Base-by-base conservation (phyloP, 2,888 invertebrate species). In the Nasonia oneida region DNA sequence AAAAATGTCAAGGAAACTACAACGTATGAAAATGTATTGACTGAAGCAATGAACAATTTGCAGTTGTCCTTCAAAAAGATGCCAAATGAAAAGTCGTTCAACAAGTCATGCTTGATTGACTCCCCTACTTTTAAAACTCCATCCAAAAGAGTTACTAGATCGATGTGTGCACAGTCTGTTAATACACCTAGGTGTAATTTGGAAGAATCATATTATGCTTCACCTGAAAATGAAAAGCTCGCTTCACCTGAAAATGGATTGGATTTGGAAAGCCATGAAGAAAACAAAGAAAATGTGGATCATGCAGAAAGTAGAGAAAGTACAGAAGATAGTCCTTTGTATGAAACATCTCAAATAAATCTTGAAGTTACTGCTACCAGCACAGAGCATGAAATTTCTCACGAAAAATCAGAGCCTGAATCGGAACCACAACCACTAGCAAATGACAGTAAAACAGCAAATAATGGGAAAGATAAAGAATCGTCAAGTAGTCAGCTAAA, bases 21-120 rank as follows among this genome's bases (percentile, higher is more conserved):
- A 15, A 90, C 90, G 4, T 89, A 90, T 8, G 89, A 90, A 5
- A 87, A 90, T 57, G 85, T 90, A 33, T 85, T 91, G 0, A 83
- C 73, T 1, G 89, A 90, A 70, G 90, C 90, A 15, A 88, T 89
- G 85, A 87, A 53, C 8, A 88, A 88, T n/a, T 87, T 91, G 15
- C 88, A 91, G 18, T 67, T 90, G 14, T 89, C 89, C 14, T 33
- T 85, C 12, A 87, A 86, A 61, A 87, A 85, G 50, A 78, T 67
- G 33, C 42, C 57, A n/a, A 33, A 76, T 47, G 84, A 84, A 15
- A 87, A 87, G 47, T 84, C 82, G 74, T 37, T 83, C n/a, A 75
- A 83, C 86, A 86, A 90, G 57, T 78, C 86, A 23, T 37, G 88
- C 83, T 74, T 78, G 37, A 12, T 84, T 80, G 42, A 85, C 81